A percentile compares a stretch with the other conserved stretches of the same genome.
Conservation (phyloP, 2,797 vertebrate species). For the Florisuga fusca region DNA sequence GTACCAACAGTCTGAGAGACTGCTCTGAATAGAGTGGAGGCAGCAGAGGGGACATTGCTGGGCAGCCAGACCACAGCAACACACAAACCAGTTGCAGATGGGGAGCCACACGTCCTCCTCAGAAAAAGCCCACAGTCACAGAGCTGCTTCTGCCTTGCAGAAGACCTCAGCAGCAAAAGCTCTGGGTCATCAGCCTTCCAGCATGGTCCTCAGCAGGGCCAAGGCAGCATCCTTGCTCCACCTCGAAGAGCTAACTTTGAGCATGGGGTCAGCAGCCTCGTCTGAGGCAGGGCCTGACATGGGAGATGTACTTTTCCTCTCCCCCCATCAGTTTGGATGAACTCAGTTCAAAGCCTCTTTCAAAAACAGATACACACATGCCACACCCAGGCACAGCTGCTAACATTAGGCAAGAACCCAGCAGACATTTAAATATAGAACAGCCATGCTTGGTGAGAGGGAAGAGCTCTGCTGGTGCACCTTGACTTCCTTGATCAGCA, state of each 20-base stretch:
- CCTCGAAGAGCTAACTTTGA: not conserved
- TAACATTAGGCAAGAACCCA: constrained; percentile 25
- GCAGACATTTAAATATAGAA: constrained; percentile 36
- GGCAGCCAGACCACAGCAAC: not conserved
- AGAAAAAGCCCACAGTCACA: rapidly evolving
- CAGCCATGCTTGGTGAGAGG: not conserved
- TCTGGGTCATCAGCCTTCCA: rapidly evolving
- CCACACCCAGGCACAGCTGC: constrained; percentile 27
- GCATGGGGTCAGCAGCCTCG: rapidly evolving
- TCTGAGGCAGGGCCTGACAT: rapidly evolving
- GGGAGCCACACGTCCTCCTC: not conserved
- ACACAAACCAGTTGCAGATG: not conserved
- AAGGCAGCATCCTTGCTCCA: not conserved
- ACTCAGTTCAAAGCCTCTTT: not conserved
- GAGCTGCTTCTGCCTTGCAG: not conserved
- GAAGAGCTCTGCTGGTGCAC: not conserved
- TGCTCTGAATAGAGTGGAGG: not conserved
- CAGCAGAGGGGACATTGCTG: rapidly evolving
- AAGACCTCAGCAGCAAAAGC: not conserved
- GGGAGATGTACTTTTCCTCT: not conserved
- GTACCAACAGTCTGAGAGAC: not conserved
- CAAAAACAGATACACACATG: not conserved
- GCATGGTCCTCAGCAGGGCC: rapidly evolving
- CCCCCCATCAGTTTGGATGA: not conserved
- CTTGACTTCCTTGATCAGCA: not conserved